A percentile compares a stretch with the other conserved stretches of the same genome.
phyloP scores from a whole-genome alignment of 1,140 invertebrate species.

The Solenopsis invicta region DNA sequence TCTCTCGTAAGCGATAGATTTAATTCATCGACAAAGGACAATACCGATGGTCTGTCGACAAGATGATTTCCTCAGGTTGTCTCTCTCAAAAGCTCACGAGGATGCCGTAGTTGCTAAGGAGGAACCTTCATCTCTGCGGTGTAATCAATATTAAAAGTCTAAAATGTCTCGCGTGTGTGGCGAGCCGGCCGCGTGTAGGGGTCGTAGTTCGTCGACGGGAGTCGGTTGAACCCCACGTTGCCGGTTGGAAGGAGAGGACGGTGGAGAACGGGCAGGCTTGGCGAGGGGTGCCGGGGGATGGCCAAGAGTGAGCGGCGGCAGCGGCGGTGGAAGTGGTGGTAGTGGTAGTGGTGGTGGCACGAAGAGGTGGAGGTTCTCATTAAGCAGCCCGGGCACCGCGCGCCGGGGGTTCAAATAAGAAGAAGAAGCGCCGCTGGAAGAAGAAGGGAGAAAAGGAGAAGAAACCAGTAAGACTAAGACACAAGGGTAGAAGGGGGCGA shows the following conservation, averaged over 20 bases:
- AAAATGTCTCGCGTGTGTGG: constrained; percentile 85
- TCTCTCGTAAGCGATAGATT: not conserved
- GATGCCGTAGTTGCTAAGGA: constrained; percentile 52
- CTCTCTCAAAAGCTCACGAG: constrained; percentile 7
- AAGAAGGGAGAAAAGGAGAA: constrained; percentile 83
- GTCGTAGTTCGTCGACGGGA: constrained; percentile 74
- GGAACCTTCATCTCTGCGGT: constrained; percentile 66
- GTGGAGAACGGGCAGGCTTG: constrained; percentile 68
- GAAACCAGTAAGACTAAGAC: constrained; percentile 83
- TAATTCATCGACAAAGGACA: constrained; percentile 38
- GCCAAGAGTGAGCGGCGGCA: constrained; percentile 62
- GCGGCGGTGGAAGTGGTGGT: constrained; percentile 69
- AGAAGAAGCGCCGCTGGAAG: constrained; percentile 81
- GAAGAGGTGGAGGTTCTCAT: constrained; percentile 85
- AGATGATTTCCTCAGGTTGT: constrained; percentile 7
- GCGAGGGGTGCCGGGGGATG: constrained; percentile 69
- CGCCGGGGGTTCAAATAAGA: constrained; percentile 84
- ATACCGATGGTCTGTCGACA: constrained; percentile 14
- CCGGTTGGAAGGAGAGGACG: constrained; percentile 69
- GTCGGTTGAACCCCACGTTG: constrained; percentile 75
- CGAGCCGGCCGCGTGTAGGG: constrained; percentile 72
- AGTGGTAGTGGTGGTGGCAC: constrained; percentile 73
- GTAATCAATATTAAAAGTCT: constrained; percentile 86
- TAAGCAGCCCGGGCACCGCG: constrained; percentile 86
- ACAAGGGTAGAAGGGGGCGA: constrained; percentile 58